These are phyloP conservation scores for Andrena marginata DNA, from an alignment of 2,888 invertebrate genomes.

Conservation along the genomic window DNA sequence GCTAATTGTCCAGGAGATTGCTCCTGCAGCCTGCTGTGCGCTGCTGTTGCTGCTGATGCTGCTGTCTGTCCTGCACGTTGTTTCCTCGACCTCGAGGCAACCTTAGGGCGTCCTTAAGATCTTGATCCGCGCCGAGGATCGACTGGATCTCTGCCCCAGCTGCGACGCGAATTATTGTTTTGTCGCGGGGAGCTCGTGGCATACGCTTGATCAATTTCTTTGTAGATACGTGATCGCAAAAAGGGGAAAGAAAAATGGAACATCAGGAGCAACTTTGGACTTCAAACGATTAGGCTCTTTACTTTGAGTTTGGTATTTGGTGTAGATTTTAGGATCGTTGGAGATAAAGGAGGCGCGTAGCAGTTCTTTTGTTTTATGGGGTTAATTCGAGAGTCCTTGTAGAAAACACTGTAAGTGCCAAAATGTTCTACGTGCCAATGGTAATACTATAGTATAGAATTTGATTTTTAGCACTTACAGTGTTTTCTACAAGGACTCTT, in stretches of 20 bases:
- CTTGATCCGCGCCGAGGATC: constrained; percentile 72
- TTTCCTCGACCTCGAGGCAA: constrained; percentile 74
- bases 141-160: constrained; percentile 51
- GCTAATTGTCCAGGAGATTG: constrained; percentile 84
- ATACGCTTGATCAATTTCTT: constrained; percentile 4
- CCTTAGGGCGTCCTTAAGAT: constrained; percentile 74
- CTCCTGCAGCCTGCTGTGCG: constrained; percentile 79
- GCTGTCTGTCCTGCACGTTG: constrained; percentile 74
- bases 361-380: too few species aligned
- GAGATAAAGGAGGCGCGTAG: too few species aligned
- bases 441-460: too few species aligned
- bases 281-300: not conserved
- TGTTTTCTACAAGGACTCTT: too few species aligned
- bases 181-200: constrained; percentile 38
- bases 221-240: not conserved
- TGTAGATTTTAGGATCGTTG: too few species aligned
- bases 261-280: not conserved
- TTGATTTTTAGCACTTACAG: too few species aligned
- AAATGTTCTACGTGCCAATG: too few species aligned
- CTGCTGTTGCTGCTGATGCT: constrained; percentile 73
- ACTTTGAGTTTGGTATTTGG: too few species aligned
- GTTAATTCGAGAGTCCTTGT: too few species aligned
- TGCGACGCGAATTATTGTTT: constrained; percentile 54
- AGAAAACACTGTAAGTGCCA: too few species aligned
- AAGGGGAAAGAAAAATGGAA: constrained; percentile 1